These are phyloP conservation scores for Melopsittacus undulatus DNA, from an alignment of 2,797 vertebrate genomes.

Conservation along the genomic window DNA sequence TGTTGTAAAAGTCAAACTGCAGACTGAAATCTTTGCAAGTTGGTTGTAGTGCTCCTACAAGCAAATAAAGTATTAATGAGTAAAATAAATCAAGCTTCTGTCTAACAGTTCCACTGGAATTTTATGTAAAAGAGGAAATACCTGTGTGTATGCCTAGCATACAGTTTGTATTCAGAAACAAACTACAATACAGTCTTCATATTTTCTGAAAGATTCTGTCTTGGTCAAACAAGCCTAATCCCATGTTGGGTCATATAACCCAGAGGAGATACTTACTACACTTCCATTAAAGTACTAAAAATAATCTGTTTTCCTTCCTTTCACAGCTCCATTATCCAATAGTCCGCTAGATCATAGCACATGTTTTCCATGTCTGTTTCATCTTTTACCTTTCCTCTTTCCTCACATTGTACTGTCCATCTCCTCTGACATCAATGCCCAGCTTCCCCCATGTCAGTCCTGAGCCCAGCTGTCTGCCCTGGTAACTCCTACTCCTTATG, in stretches of 20 bases:
- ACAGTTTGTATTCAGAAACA: not conserved
- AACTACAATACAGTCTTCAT: not conserved
- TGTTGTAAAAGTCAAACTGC: not conserved
- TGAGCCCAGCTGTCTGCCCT: not conserved
- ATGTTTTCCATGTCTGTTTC: not conserved
- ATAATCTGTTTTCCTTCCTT: conserved; percentile 48
- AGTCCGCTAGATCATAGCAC: not conserved
- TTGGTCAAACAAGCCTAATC: not conserved
- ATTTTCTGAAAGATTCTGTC: not conserved
- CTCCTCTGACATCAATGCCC: not conserved
- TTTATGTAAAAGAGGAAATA: not conserved
- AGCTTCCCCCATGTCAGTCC: not conserved
- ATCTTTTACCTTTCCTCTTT: conserved; percentile 45
- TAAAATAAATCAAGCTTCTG: not conserved
- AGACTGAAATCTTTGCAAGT: not conserved
- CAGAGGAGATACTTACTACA: not conserved
- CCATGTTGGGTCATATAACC: not conserved
- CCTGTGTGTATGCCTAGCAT: not conserved
- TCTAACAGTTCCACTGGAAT: not conserved
- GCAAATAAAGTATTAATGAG: not conserved
- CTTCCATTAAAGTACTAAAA: not conserved
- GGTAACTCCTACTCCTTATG: not conserved
- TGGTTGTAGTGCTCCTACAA: not conserved
- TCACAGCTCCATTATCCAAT: not conserved
- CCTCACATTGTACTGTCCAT: conserved; percentile 46